A percentile compares a stretch with the other conserved stretches of the same genome.
Conservation (phyloP, 2,113 vertebrate species). For the Hystrix brachyura region DNA sequence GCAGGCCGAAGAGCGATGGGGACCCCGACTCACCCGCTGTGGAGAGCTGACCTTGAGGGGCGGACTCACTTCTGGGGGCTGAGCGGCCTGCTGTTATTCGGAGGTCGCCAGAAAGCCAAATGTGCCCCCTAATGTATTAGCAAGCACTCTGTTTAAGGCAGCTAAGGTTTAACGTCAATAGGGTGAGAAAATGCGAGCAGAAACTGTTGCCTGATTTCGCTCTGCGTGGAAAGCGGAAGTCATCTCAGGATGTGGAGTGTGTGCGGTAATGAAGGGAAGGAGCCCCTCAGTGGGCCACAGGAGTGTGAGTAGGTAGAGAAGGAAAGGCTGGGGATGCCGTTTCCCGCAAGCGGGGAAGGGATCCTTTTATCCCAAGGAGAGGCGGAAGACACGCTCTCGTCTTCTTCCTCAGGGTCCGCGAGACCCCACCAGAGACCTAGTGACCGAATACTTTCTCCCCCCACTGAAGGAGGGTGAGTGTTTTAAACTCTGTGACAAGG, state of each 20-base stretch:
- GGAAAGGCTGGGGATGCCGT: background rate
- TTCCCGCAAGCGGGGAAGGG: background rate
- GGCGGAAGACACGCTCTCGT: background rate
- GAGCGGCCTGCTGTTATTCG: background rate
- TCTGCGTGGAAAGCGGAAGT: background rate
- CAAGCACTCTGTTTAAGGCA: background rate
- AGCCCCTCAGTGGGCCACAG: too few relatives aligned
- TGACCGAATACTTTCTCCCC: background rate
- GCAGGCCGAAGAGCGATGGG: background rate
- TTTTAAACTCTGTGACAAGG: background rate
- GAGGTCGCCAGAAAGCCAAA: background rate
- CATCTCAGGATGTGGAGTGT: background rate
- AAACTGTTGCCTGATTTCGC: background rate
- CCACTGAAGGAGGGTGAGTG: background rate
- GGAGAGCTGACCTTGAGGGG: background rate
- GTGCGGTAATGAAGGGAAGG: background rate
- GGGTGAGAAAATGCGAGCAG: background rate
- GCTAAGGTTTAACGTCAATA: background rate
- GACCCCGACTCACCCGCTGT: rapidly evolving
- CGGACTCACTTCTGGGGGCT: background rate
- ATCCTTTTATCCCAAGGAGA: too few relatives aligned
- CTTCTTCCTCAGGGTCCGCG: background rate
- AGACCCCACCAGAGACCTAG: background rate
- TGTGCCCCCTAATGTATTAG: background rate
- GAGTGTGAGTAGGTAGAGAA: background rate